Evolutionary conservation across 2,797 vertebrate species (phyloP).

Genomic region (Channa striata): DNA sequence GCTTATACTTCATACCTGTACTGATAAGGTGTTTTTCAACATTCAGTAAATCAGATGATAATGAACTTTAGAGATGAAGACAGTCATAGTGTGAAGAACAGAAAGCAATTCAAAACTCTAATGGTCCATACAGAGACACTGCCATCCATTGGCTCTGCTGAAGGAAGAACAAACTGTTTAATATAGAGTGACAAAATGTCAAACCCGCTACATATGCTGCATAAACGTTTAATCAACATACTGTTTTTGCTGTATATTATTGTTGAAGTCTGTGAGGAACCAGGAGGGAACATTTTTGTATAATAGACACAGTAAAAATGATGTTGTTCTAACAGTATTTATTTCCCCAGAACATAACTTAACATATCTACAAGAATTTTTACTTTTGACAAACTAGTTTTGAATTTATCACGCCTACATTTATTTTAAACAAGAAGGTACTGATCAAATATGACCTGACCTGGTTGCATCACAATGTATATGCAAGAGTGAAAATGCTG

Average conservation of each 20-base stretch:
- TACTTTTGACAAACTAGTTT: constrained; percentile 16
- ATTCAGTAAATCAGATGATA: constrained; percentile 19
- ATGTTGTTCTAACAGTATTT: no score
- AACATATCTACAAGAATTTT: constrained; percentile 8
- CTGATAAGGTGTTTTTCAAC: constrained; percentile 44
- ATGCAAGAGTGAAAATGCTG: constrained; percentile 8
- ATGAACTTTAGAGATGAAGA: background rate
- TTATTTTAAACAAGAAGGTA: constrained; percentile 43
- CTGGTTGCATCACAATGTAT: constrained; percentile 24
- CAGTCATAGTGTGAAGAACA: background rate
- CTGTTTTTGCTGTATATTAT: no score
- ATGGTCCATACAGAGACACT: background rate
- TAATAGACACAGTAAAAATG: no score
- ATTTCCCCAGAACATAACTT: background rate
- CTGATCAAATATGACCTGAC: constrained; percentile 32
- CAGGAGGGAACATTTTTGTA: no score
- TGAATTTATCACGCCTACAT: constrained; percentile 21
- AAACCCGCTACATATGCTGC: background rate
- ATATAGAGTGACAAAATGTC: background rate
- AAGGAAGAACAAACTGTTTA: background rate
- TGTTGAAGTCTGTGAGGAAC: background rate
- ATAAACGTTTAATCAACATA: no score
- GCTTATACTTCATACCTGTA: constrained; percentile 18
- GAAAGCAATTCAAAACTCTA: background rate
- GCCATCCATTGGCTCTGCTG: background rate